phyloP scores from a whole-genome alignment of 2,797 vertebrate genomes.

The Microchirus variegatus region DNA sequence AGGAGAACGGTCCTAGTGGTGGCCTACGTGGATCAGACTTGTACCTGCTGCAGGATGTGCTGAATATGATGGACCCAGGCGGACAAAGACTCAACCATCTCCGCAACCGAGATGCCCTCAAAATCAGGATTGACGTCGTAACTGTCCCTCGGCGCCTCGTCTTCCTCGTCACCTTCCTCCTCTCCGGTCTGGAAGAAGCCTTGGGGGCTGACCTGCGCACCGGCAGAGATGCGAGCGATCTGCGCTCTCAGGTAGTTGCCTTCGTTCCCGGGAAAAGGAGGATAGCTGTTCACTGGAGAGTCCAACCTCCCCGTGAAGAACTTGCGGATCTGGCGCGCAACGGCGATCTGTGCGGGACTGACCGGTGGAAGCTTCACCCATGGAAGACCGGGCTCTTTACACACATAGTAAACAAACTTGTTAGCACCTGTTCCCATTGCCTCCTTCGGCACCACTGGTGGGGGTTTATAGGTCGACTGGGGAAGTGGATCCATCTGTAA shows the following conservation, averaged over 20 bases:
- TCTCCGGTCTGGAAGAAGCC: slow-evolving; percentile 89
- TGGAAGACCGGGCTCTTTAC: slow-evolving; percentile 87
- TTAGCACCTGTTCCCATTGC: slow-evolving; percentile 85
- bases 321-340: slow-evolving; percentile 88
- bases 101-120: slow-evolving; percentile 83
- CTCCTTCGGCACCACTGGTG: slow-evolving; percentile 85
- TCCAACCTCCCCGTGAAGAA: slow-evolving; percentile 91
- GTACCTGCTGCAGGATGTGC: slow-evolving; percentile 91
- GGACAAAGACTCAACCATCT: slow-evolving; percentile 86
- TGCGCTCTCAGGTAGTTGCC: slow-evolving; percentile 92
- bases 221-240: slow-evolving; percentile 94
- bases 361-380: slow-evolving; percentile 91
- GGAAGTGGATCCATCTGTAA: slow-evolving; percentile 71
- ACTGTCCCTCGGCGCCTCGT: slow-evolving; percentile 70
- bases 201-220: slow-evolving; percentile 90
- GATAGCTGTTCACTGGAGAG: slow-evolving; percentile 86
- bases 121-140: slow-evolving; percentile 91
- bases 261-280: slow-evolving; percentile 93
- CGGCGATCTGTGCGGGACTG: slow-evolving; percentile 88
- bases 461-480: slow-evolving; percentile 81
- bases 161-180: slow-evolving; percentile 90
- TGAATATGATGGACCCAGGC: slow-evolving; percentile 91
- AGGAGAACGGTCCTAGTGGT: background rate
- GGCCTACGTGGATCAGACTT: background rate
- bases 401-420: slow-evolving; percentile 92